Conservation (phyloP, 2,113 vertebrate genomes). For the Azemiops feae region DNA sequence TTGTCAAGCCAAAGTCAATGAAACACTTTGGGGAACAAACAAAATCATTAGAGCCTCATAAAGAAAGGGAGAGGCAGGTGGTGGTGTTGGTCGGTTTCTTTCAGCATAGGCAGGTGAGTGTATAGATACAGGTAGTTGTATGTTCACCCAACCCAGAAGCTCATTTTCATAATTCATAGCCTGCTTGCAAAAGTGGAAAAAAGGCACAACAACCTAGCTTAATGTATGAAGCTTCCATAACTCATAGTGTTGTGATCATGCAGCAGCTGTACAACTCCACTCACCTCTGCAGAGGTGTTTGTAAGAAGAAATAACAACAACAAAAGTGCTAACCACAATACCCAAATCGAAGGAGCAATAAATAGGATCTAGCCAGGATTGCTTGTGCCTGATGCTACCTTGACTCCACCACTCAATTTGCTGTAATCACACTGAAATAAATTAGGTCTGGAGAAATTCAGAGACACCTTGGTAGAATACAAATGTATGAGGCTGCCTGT, state of each 20-base stretch:
- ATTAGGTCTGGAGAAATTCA: not conserved
- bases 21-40: not conserved
- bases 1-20: not conserved
- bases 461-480: not conserved
- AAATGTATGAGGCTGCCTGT: not conserved
- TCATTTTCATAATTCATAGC: slow-evolving; percentile 59
- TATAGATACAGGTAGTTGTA: not conserved
- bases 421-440: not conserved
- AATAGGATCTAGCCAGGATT: slow-evolving; percentile 7
- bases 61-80: not conserved
- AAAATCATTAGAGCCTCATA: not conserved
- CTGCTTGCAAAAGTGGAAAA: slow-evolving; percentile 62
- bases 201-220: slow-evolving; percentile 73
- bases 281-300: slow-evolving; percentile 46
- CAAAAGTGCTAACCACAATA: slow-evolving; percentile 56
- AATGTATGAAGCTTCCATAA: slow-evolving; percentile 68
- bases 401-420: accelerated
- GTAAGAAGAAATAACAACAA: slow-evolving; percentile 24
- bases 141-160: not conserved
- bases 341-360: slow-evolving; percentile 16
- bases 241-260: slow-evolving; percentile 62
- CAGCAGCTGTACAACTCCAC: slow-evolving; percentile 46
- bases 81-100: not conserved
- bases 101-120: not conserved
- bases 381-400: accelerated